Percentiles rank a stretch among this genome's conserved stretches.
phyloP scores from a whole-genome alignment of 2,888 invertebrate species.

The Chironomus riparius region DNA sequence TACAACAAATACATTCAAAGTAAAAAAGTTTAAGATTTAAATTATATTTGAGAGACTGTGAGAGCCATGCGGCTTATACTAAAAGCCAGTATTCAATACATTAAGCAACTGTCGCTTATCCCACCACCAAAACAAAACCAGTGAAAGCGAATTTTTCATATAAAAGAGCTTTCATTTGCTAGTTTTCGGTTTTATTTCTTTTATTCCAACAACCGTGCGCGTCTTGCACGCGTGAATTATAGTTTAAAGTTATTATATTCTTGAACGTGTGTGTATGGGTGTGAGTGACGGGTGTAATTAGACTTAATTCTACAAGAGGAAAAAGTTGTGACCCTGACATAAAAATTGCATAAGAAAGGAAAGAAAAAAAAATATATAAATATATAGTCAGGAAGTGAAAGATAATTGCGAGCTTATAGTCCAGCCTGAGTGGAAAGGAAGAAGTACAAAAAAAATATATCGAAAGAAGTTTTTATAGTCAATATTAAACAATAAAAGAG shows the following conservation, averaged over 20 bases:
- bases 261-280: background rate
- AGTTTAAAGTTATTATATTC: background rate
- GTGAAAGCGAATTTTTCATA: conserved; percentile 26
- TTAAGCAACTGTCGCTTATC: conserved; percentile 6
- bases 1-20: background rate
- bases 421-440: too few relatives aligned
- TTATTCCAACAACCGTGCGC: background rate
- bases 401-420: background rate
- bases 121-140: conserved; percentile 9
- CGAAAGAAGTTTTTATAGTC: background rate
- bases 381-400: background rate
- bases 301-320: background rate
- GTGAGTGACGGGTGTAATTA: background rate
- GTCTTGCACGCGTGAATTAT: background rate
- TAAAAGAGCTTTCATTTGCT: conserved; percentile 22
- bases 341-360: background rate
- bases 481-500: background rate
- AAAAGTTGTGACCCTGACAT: background rate
- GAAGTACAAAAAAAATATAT: too few relatives aligned
- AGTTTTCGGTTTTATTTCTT: conserved; percentile 26
- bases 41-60: background rate
- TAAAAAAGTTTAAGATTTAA: background rate
- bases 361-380: background rate
- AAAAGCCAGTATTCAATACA: background rate
- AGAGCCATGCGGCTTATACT: too few relatives aligned